Base-by-base conservation (phyloP, 2,113 vertebrate genomes). In the Thermophis baileyi region DNA sequence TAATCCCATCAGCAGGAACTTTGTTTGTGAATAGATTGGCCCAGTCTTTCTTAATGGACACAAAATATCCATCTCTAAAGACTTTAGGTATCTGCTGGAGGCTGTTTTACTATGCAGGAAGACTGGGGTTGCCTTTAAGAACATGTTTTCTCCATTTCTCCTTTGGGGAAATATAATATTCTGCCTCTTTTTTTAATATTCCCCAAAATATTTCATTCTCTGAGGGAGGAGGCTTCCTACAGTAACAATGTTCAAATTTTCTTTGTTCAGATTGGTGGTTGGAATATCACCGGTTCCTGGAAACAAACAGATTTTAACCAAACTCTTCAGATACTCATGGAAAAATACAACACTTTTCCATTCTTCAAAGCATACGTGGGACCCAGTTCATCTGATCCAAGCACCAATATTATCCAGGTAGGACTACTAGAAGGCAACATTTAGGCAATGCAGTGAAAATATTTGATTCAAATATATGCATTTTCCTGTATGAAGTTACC, bases 321-420 rank as follows among this genome's bases (percentile, higher is more conserved):
- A 95, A 99, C 98, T 47, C 98, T 99, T 94, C 96, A 95, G 87
- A 94, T 97, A 55, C 96, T 99, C 85, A 99, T 99, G 99, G 97
- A 97, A 94, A 98, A 97, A 93, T 99, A 99, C 53, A 97, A 90
- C 93, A 98, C 98, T 30, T 99, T 99, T 93, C 99, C 99, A 1
- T 99, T 99, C 97, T 99, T 99, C 96, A 99, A 93, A 96, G 96
- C 98, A 85, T 96, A 96, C 24, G 97, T 99, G 92, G 97, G 96
- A 87, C 97, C 96, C 94, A 97, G 97, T 95, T 97, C 97, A 18
- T 95, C 87, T 51, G 97, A 98, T 94, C 94, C 91, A 12, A 93
- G 96, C 90, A 91, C 1, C 1, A 97, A 97, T 90, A 94, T 95
- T 60, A 98, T 97, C 91, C 98, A 98, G 98, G 97, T 98, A 94